Evolutionary conservation across 92 coral and sea anemone species (phyloP).

Genomic region (Galaxea fascicularis): DNA sequence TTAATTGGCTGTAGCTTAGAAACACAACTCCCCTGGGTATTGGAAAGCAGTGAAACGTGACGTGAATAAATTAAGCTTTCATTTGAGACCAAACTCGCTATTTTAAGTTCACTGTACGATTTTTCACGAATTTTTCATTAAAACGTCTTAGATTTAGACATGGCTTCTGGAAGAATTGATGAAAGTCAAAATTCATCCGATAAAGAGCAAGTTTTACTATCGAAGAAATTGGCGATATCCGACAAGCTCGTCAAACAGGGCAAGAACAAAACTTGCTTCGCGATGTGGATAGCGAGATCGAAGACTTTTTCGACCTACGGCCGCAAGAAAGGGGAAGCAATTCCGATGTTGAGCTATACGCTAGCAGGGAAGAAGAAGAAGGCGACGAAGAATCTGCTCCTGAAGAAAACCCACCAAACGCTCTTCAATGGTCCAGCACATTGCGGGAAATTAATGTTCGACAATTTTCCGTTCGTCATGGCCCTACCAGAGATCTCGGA

Average conservation of each 20-base stretch:
- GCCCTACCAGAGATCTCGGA: constrained; percentile 18
- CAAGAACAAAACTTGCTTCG: constrained; percentile 10
- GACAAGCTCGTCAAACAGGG: not conserved
- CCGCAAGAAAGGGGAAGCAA: not conserved
- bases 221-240: not conserved
- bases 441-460: not conserved
- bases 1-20: constrained; percentile 34
- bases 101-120: not conserved
- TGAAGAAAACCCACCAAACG: not conserved
- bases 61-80: constrained; percentile 43
- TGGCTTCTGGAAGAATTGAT: constrained; percentile 5
- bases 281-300: constrained; percentile 4
- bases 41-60: constrained; percentile 12
- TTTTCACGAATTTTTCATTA: constrained; percentile 21
- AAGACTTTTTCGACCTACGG: not conserved
- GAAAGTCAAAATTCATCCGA: not conserved
- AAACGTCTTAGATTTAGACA: not conserved
- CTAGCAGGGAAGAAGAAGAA: not conserved
- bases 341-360: constrained; percentile 14
- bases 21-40: constrained; percentile 21
- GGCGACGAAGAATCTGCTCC: not conserved
- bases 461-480: constrained; percentile 11
- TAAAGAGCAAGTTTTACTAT: constrained; percentile 18
- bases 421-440: not conserved
- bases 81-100: constrained; percentile 37